Evolutionary conservation across 1,140 invertebrate genomes (phyloP).

Genomic region (Elymnias hypermnestra): DNA sequence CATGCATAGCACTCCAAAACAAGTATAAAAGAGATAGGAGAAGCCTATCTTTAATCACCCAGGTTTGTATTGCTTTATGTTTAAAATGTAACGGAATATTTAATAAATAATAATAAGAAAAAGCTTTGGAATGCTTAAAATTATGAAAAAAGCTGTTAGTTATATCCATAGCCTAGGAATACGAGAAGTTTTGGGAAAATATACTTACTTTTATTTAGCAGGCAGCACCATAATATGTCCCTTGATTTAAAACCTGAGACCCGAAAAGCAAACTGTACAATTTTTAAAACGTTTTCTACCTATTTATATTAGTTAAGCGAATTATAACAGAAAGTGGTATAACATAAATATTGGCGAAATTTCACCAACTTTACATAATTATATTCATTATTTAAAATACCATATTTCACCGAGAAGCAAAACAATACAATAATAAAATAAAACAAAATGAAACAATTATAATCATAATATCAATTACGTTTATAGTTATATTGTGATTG

Average conservation of each 20-base stretch:
- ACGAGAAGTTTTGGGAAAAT: not conserved
- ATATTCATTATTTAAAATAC: no score
- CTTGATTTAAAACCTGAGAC: constrained; percentile 12
- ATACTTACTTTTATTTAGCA: constrained; percentile 20
- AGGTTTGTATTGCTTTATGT: not conserved
- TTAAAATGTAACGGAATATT: not conserved
- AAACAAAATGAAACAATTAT: no score
- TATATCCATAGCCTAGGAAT: not conserved
- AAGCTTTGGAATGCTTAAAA: not conserved
- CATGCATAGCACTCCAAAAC: not conserved
- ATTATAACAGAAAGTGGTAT: not conserved
- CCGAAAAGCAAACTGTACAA: constrained; percentile 17
- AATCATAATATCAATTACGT: no score
- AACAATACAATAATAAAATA: no score
- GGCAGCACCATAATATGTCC: constrained; percentile 9
- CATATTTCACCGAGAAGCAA: no score
- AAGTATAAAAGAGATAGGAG: no score
- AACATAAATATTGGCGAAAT: not conserved
- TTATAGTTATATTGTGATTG: no score
- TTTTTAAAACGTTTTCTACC: not conserved
- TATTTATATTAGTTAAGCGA: constrained; percentile 7
- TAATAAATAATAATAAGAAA: not conserved
- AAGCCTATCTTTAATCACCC: no score
- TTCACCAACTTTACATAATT: no score
- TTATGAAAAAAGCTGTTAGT: constrained; percentile 3